Evolutionary conservation across 2,888 invertebrate genomes (phyloP).

Genomic region (Spialia ferax): DNA sequence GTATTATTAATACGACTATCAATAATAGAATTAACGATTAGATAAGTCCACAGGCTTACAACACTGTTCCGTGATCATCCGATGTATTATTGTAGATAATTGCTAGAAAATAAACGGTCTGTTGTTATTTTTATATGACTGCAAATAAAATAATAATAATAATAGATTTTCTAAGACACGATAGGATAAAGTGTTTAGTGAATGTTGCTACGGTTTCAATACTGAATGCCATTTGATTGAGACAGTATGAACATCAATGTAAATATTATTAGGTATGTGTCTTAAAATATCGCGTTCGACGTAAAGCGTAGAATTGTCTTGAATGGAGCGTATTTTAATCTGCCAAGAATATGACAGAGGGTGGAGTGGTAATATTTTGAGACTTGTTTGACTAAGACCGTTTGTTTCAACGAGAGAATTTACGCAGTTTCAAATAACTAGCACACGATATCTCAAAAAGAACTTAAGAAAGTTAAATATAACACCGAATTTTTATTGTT

Average conservation of each 20-base stretch:
- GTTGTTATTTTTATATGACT: constrained; percentile 86
- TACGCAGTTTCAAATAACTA: neutral
- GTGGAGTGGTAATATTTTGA: constrained; percentile 12
- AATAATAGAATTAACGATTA: constrained; percentile 66
- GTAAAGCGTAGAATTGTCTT: constrained; percentile 19
- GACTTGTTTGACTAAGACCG: constrained; percentile 22
- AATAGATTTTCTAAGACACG: constrained; percentile 81
- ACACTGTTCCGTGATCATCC: constrained; percentile 72
- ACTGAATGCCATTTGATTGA: constrained; percentile 51
- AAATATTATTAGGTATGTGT: constrained; percentile 47
- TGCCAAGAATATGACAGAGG: constrained; percentile 38
- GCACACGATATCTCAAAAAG: no score
- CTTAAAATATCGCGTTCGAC: constrained; percentile 42
- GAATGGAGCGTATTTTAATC: constrained; percentile 43
- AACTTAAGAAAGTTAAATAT: no score
- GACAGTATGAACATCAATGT: constrained; percentile 49
- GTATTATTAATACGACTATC: constrained; percentile 60
- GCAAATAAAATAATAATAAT: constrained; percentile 64
- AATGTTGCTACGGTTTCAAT: constrained; percentile 49
- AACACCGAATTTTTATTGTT: no score
- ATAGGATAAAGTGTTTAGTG: constrained; percentile 66
- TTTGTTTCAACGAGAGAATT: neutral
- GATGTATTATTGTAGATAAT: constrained; percentile 79
- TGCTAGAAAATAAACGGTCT: constrained; percentile 78
- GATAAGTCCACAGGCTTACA: constrained; percentile 78